A percentile compares a stretch with the other conserved stretches of the same genome.
phyloP scores from a whole-genome alignment of 2,888 invertebrate species.

The Anthophora plumipes region DNA sequence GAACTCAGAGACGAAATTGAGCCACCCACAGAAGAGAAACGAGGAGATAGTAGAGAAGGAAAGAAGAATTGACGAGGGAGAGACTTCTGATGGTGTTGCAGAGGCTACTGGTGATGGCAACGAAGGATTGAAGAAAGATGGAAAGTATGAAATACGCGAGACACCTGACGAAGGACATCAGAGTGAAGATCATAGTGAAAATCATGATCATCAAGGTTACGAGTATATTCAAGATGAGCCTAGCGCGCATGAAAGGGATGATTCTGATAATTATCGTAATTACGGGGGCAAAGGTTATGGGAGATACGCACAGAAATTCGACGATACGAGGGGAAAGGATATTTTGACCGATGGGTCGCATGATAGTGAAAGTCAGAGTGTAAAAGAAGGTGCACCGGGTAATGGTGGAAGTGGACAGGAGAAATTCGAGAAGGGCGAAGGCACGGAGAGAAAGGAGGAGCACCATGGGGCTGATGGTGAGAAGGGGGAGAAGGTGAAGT shows the following conservation, averaged over 20 bases:
- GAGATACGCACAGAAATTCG: background rate
- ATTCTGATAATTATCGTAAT: background rate
- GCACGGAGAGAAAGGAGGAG: constrained; percentile 76
- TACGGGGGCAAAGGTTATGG: background rate
- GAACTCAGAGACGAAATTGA: background rate
- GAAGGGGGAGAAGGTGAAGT: constrained; percentile 70
- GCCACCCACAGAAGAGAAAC: background rate
- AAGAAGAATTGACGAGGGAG: rapidly evolving
- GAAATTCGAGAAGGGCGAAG: constrained; percentile 77
- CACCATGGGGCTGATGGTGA: constrained; percentile 81
- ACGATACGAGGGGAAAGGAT: constrained; percentile 85
- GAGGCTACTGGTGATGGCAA: background rate
- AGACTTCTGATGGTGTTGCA: constrained; percentile 5
- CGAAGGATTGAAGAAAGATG: background rate
- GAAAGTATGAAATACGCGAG: constrained; percentile 43
- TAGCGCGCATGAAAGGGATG: background rate
- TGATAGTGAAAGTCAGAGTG: constrained; percentile 88
- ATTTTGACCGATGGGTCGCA: constrained; percentile 74
- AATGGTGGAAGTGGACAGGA: constrained; percentile 53
- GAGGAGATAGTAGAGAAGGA: background rate
- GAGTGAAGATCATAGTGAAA: background rate
- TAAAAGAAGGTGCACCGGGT: constrained; percentile 85
- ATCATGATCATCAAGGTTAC: background rate
- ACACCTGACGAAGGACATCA: constrained; percentile 15
- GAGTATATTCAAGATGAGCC: background rate